These are phyloP conservation scores for Microdon myrmicae DNA, from an alignment of 2,888 invertebrate genomes.

Conservation along the genomic window DNA sequence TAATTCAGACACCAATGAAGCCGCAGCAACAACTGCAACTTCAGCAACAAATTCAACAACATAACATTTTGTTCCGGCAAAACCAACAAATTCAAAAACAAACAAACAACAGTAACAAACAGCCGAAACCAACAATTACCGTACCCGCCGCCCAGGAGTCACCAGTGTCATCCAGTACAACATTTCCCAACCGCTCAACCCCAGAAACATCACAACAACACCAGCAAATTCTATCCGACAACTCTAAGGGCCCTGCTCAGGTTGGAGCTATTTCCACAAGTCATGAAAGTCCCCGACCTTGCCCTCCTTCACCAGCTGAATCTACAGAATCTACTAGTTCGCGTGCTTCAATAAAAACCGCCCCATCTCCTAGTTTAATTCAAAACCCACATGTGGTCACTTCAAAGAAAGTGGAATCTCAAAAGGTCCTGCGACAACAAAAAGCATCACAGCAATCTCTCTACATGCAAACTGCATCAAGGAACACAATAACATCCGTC, in stretches of 20 bases:
- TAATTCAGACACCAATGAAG: conserved; percentile 45
- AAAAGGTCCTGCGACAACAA: conserved; percentile 47
- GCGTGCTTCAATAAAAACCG: conserved; percentile 49
- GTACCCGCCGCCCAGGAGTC: conserved; percentile 67
- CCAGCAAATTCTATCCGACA: conserved; percentile 47
- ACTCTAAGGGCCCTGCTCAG: conserved; percentile 78
- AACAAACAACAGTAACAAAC: conserved; percentile 29
- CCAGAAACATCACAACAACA: conserved; percentile 53
- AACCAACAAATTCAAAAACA: conserved; percentile 53
- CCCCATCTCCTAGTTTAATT: conserved; percentile 44
- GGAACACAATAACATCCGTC: conserved; percentile 85
- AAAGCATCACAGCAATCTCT: conserved; percentile 62
- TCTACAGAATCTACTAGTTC: conserved; percentile 56
- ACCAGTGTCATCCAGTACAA: conserved; percentile 61
- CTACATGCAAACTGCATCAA: conserved; percentile 73
- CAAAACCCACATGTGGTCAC: conserved; percentile 27
- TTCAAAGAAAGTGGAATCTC: conserved; percentile 43
- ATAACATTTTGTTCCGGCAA: conserved; percentile 56
- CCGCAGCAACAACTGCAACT: conserved; percentile 58
- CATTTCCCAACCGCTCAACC: conserved; percentile 53
- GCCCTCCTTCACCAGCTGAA: conserved; percentile 71
- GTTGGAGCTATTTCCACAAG: conserved; percentile 87
- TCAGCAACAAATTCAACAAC: conserved; percentile 59
- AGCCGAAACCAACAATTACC: conserved; percentile 58
- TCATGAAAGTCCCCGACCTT: conserved; percentile 78